These are phyloP conservation scores for Lathamus discolor DNA, from an alignment of 2,113 vertebrate genomes.

Conservation along the genomic window DNA sequence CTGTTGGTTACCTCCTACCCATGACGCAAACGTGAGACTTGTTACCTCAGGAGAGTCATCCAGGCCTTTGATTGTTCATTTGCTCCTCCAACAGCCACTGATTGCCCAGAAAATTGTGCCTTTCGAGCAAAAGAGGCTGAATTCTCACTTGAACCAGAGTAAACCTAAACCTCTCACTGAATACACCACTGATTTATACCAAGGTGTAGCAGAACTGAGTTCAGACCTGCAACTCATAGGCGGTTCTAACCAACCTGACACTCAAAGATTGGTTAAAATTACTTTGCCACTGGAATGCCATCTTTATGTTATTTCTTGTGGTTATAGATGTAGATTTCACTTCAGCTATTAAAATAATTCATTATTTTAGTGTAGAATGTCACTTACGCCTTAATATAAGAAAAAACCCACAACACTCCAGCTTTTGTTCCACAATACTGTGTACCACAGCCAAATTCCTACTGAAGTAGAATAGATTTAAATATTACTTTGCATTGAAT, in stretches of 20 bases:
- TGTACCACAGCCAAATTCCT: background rate
- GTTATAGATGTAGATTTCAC: background rate
- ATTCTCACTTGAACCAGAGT: background rate
- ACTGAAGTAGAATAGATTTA: background rate
- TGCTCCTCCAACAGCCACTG: background rate
- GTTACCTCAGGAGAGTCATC: background rate
- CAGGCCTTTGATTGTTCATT: background rate
- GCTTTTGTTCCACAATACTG: background rate
- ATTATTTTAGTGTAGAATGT: background rate
- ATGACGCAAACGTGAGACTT: background rate
- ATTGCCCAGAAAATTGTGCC: background rate
- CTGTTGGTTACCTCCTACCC: background rate
- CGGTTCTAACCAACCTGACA: background rate
- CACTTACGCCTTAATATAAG: background rate
- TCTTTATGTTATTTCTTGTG: background rate
- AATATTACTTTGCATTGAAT: background rate
- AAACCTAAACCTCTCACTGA: background rate
- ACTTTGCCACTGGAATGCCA: background rate
- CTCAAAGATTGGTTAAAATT: background rate
- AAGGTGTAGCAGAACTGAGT: background rate
- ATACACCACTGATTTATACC: background rate
- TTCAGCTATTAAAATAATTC: background rate
- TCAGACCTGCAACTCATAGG: background rate
- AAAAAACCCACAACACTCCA: rapidly evolving
- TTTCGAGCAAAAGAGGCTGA: background rate